Evolutionary conservation across 2,113 vertebrate species (phyloP).

Genomic region (Pedetes capensis): DNA sequence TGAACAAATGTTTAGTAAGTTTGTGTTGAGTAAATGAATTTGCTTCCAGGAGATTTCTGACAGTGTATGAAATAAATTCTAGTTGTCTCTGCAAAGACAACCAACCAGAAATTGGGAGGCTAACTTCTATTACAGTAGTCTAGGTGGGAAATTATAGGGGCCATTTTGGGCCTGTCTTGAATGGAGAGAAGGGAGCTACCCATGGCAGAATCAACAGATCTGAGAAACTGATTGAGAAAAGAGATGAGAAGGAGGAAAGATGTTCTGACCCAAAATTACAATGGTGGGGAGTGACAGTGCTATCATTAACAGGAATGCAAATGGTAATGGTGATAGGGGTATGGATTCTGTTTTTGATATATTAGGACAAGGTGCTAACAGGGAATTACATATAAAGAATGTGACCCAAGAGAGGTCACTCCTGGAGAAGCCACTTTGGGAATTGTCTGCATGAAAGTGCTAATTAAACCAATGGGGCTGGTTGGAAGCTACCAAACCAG

Average conservation of each 20-base stretch:
- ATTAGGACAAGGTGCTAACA: background rate
- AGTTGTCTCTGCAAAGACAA: background rate
- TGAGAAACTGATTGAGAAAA: background rate
- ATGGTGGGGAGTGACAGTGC: background rate
- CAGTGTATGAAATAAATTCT: background rate
- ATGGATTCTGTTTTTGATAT: slow-evolving; percentile 28
- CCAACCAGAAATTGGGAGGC: background rate
- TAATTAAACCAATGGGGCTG: slow-evolving; percentile 56
- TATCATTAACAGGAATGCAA: background rate
- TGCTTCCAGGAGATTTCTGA: background rate
- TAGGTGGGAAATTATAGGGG: background rate
- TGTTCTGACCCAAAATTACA: background rate
- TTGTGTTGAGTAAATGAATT: background rate
- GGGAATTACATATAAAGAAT: slow-evolving; percentile 28
- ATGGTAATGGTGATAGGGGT: background rate
- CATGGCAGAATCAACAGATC: background rate
- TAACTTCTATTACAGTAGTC: background rate
- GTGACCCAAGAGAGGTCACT: slow-evolving; percentile 19
- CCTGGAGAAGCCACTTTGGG: slow-evolving; percentile 46
- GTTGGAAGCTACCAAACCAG: slow-evolving; percentile 7
- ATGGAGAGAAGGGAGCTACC: background rate
- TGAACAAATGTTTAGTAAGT: background rate
- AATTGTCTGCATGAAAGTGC: background rate
- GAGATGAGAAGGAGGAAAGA: background rate
- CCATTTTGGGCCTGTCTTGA: background rate